Percentiles rank a stretch among this genome's conserved stretches.
Evolutionary conservation across 2,797 vertebrate species (phyloP).

Genomic region (Rhynchonycteris naso): DNA sequence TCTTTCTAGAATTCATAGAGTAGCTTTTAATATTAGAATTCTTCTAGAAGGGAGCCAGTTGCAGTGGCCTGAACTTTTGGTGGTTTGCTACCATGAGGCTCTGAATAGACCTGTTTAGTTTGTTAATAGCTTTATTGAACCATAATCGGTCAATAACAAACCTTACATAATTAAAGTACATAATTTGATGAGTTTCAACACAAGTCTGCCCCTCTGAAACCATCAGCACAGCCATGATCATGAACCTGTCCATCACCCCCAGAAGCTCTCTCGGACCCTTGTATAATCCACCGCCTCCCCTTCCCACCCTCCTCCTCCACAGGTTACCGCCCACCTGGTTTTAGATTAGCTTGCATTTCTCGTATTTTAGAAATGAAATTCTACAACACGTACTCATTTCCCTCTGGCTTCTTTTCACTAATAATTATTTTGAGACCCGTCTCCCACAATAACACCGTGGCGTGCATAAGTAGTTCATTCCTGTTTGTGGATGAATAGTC

Average conservation of each 20-base stretch:
- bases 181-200: background rate
- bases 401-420: background rate
- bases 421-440: background rate
- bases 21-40: background rate
- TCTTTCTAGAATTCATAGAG: background rate
- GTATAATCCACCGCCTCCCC: background rate
- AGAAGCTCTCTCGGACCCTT: background rate
- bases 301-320: background rate
- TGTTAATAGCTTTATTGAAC: background rate
- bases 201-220: background rate
- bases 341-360: background rate
- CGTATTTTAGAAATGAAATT: background rate
- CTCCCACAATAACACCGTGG: too few species aligned
- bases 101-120: background rate
- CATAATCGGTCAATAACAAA: background rate
- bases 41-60: background rate
- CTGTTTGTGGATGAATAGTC: background rate
- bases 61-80: background rate
- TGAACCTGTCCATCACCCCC: background rate
- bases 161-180: background rate
- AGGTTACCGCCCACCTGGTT: background rate
- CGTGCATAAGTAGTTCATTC: background rate
- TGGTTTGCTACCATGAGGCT: background rate
- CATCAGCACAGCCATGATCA: background rate
- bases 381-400: fast-evolving